phyloP scores from a whole-genome alignment of 2,888 invertebrate species.

The Polyommatus icarus region DNA sequence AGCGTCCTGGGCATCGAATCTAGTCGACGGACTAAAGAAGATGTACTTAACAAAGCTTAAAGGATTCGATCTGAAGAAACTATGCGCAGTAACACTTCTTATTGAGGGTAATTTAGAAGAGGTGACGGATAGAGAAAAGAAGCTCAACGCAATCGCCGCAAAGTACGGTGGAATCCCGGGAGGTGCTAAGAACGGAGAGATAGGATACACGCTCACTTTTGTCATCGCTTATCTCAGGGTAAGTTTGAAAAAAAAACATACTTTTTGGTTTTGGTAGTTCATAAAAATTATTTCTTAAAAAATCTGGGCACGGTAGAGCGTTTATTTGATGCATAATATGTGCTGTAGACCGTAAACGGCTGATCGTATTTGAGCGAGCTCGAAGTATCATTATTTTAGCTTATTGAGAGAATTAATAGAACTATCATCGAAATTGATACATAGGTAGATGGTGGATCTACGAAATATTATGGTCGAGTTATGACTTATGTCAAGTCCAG shows the following conservation, averaged over 20 bases:
- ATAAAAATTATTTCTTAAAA: too few species aligned
- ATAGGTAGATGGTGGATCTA: too few species aligned
- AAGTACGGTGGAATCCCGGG: constrained; percentile 91
- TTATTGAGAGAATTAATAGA: too few species aligned
- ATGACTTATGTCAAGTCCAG: not conserved
- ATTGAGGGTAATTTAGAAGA: constrained; percentile 91
- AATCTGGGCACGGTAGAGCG: too few species aligned
- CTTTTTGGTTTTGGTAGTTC: too few species aligned
- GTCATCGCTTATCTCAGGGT: constrained; percentile 98
- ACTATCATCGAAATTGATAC: too few species aligned
- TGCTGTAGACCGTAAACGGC: too few species aligned
- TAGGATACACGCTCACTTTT: constrained; percentile 98
- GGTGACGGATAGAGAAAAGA: constrained; percentile 81
- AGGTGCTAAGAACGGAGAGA: constrained; percentile 95
- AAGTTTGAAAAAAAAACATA: constrained; percentile 47
- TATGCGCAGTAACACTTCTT: constrained; percentile 95
- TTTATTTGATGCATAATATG: too few species aligned
- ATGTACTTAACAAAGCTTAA: constrained; percentile 93
- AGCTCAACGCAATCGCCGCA: constrained; percentile 89
- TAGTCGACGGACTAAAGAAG: constrained; percentile 91
- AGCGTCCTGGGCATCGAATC: constrained; percentile 80
- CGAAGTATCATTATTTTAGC: too few species aligned
- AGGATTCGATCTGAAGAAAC: constrained; percentile 88
- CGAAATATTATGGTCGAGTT: not conserved
- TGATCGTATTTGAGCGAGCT: too few species aligned